Conservation (phyloP, 2,888 invertebrate species). For the Callyntrura sp. region DNA sequence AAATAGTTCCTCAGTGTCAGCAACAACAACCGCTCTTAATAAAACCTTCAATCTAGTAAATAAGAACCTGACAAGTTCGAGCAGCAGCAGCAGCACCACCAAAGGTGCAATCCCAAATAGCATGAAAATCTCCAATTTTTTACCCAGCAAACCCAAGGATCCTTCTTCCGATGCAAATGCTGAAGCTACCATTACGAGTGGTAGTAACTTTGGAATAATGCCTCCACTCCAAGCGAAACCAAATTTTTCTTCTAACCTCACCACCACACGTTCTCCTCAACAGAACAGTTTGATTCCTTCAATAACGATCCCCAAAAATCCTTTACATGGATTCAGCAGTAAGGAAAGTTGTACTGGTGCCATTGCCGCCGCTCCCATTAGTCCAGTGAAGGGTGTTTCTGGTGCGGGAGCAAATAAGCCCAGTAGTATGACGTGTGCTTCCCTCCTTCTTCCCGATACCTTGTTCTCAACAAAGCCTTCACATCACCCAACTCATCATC, state of each 20-base stretch:
- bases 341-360: slow-evolving; percentile 55
- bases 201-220: slow-evolving; percentile 74
- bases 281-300: slow-evolving; percentile 52
- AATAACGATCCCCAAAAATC: slow-evolving; percentile 55
- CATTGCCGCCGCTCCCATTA: slow-evolving; percentile 42
- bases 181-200: slow-evolving; percentile 83
- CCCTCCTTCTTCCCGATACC: slow-evolving; percentile 73
- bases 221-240: slow-evolving; percentile 76
- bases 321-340: slow-evolving; percentile 27
- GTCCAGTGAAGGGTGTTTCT: slow-evolving; percentile 61
- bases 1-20: slow-evolving; percentile 45
- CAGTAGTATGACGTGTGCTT: slow-evolving; percentile 75
- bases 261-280: slow-evolving; percentile 61
- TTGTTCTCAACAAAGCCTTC: slow-evolving; percentile 57
- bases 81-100: slow-evolving; percentile 31
- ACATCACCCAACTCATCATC: slow-evolving; percentile 57
- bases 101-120: slow-evolving; percentile 82
- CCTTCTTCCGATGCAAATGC: slow-evolving; percentile 69
- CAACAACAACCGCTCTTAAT: slow-evolving; percentile 40
- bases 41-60: slow-evolving; percentile 64
- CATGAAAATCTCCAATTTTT: slow-evolving; percentile 84
- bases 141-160: slow-evolving; percentile 79
- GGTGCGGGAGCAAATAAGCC: slow-evolving; percentile 55
- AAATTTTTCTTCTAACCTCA: slow-evolving; percentile 75
- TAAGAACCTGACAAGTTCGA: slow-evolving; percentile 41